These are phyloP conservation scores for Pemphigus obesinymphae DNA, from an alignment of 1,140 invertebrate genomes.

Conservation along the genomic window DNA sequence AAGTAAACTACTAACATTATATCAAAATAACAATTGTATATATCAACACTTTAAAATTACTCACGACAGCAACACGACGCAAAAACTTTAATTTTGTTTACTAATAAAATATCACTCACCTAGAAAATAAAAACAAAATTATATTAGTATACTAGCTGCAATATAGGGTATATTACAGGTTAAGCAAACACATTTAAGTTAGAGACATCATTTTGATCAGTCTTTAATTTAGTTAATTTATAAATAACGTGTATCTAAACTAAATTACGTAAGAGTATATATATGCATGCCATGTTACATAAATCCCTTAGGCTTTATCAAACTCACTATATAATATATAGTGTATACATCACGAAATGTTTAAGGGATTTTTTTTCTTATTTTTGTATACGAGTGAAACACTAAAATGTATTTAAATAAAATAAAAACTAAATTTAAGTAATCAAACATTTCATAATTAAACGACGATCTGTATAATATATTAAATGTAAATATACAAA, in stretches of 20 bases:
- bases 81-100: background rate
- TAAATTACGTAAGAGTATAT: background rate
- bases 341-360: background rate
- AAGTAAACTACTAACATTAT: background rate
- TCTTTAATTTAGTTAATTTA: background rate
- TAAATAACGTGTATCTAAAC: background rate
- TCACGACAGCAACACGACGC: background rate
- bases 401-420: too few species aligned
- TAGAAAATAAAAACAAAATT: slow-evolving; percentile 10
- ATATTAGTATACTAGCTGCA: background rate
- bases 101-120: background rate
- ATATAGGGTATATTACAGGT: background rate
- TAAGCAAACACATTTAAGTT: background rate
- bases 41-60: background rate
- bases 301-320: background rate
- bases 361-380: background rate
- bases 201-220: background rate
- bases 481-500: too few species aligned
- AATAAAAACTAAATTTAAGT: too few species aligned
- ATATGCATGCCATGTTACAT: background rate
- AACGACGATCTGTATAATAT: too few species aligned
- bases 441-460: too few species aligned
- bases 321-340: background rate
- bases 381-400: too few species aligned
- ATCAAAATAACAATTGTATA: background rate